Evolutionary conservation across 2,888 invertebrate genomes (phyloP).

Genomic region (Drepana falcataria): DNA sequence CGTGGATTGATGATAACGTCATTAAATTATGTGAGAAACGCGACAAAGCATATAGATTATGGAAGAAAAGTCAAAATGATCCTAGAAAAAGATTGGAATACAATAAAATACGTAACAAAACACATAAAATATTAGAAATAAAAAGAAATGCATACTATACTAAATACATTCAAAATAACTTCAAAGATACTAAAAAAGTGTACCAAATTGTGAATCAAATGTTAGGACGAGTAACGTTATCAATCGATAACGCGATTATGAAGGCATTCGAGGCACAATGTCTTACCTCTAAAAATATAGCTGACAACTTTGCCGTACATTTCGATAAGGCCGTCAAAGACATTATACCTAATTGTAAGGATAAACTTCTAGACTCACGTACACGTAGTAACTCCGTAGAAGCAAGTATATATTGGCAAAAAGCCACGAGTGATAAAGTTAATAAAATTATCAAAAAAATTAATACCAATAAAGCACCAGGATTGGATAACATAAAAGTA

Average conservation of each 20-base stretch:
- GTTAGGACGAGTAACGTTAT: conserved; percentile 6
- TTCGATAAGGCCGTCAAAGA: conserved; percentile 7
- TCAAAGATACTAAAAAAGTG: conserved; percentile 7
- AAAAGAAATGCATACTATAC: not conserved
- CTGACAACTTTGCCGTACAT: conserved; percentile 3
- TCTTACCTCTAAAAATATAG: conserved; percentile 3
- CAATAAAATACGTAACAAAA: conserved; percentile 2
- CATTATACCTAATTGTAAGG: not conserved
- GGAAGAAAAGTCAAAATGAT: conserved; percentile 2
- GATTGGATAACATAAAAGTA: conserved; percentile 3
- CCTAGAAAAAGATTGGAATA: conserved; percentile 7
- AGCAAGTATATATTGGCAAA: not conserved
- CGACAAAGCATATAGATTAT: conserved; percentile 4
- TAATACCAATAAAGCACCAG: conserved; percentile 14
- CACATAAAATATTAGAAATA: not conserved
- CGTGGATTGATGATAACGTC: conserved; percentile 7
- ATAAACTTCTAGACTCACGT: not conserved
- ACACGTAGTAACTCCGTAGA: not conserved
- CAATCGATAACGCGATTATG: conserved; percentile 3
- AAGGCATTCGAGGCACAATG: conserved; percentile 9
- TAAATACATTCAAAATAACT: conserved; percentile 6
- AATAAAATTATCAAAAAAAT: conserved; percentile 10
- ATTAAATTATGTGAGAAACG: conserved; percentile 3
- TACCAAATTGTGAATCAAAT: conserved; percentile 8
- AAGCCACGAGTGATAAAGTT: not conserved